Conservation (phyloP, 2,797 vertebrate species). For the Pempheris klunzingeri region DNA sequence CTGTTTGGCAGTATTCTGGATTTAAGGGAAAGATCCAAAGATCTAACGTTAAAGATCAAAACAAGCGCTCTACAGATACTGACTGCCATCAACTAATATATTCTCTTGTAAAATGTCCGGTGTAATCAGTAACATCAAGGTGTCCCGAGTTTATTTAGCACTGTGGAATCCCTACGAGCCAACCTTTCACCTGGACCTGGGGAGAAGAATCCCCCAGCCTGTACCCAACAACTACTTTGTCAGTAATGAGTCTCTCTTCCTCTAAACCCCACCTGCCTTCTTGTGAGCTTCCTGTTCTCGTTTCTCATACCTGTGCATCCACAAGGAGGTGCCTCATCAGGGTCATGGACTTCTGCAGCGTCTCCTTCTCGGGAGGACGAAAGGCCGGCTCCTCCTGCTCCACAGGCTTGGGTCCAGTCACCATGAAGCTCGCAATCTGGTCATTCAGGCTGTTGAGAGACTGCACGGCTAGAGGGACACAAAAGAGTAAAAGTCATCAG, state of each 20-base stretch:
- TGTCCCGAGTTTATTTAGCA: too few relatives aligned
- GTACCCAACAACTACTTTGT: neutral
- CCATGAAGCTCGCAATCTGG: constrained; percentile 94
- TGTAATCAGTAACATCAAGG: too few relatives aligned
- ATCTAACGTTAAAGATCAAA: too few relatives aligned
- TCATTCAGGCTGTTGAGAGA: constrained; percentile 93
- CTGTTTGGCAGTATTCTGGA: too few relatives aligned
- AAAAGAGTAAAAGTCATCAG: constrained; percentile 34
- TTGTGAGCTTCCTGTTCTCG: neutral
- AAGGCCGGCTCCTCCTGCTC: constrained; percentile 87
- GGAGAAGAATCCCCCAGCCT: neutral
- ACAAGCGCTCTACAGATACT: too few relatives aligned
- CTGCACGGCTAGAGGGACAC: constrained; percentile 87
- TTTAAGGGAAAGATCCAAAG: too few relatives aligned
- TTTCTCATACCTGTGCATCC: constrained; percentile 91
- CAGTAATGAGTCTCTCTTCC: neutral
- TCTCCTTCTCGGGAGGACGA: constrained; percentile 88
- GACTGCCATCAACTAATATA: too few relatives aligned
- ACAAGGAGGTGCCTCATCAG: constrained; percentile 93
- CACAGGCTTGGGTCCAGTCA: constrained; percentile 87
- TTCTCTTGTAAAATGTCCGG: too few relatives aligned
- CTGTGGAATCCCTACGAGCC: too few relatives aligned
- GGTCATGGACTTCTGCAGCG: constrained; percentile 91
- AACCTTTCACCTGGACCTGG: neutral
- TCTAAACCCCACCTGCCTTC: neutral